Percentiles rank a stretch among this genome's conserved stretches.
These are phyloP conservation scores for Hipposideros larvatus DNA, from an alignment of 2,797 vertebrate genomes.

Conservation along the genomic window DNA sequence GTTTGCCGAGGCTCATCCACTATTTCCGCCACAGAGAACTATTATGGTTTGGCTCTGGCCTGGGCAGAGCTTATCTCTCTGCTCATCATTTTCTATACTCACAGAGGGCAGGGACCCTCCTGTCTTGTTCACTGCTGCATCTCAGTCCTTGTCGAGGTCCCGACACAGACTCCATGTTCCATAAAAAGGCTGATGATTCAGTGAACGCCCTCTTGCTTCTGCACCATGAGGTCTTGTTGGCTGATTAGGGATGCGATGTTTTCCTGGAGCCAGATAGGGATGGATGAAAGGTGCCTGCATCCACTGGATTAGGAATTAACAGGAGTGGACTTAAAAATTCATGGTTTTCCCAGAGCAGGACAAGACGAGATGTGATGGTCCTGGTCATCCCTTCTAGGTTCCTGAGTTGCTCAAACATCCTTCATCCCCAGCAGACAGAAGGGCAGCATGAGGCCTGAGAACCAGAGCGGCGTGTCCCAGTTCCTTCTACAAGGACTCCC, in stretches of 20 bases:
- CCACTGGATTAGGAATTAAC: background rate
- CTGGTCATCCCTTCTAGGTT: too few relatives aligned
- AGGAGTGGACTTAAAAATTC: background rate
- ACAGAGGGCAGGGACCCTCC: too few relatives aligned
- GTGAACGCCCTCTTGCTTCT: background rate
- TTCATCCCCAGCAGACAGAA: too few relatives aligned
- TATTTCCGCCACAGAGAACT: too few relatives aligned
- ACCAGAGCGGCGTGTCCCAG: too few relatives aligned
- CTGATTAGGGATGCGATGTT: accelerated
- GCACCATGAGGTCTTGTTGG: background rate
- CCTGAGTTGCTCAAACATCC: background rate
- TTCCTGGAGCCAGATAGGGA: background rate
- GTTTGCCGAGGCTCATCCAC: too few relatives aligned
- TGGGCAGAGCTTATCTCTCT: too few relatives aligned
- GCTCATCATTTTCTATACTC: too few relatives aligned
- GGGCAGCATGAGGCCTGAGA: too few relatives aligned
- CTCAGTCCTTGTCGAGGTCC: background rate
- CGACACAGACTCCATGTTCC: background rate
- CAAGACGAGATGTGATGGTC: background rate
- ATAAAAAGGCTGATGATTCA: background rate
- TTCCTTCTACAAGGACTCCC: too few relatives aligned
- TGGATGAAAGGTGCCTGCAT: too few relatives aligned
- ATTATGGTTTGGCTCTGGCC: too few relatives aligned
- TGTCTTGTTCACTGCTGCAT: background rate
- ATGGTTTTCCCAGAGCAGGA: background rate